Evolutionary conservation across 2,113 vertebrate species (phyloP).

Genomic region (Zosterops pallidus): DNA sequence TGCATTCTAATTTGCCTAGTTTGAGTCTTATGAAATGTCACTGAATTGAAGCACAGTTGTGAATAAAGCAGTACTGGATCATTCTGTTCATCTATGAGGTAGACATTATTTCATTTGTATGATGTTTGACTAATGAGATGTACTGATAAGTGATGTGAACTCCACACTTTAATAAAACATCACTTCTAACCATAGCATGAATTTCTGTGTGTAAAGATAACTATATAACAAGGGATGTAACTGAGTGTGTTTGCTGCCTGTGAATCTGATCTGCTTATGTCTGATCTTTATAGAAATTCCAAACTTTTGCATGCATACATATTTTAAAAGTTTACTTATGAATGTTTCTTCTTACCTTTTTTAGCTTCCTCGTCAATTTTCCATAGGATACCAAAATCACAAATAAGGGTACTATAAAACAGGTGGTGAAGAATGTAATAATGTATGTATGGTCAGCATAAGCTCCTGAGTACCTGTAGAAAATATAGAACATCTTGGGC

Average conservation of each 20-base stretch:
- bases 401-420: slow-evolving; percentile 84
- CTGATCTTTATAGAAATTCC: not conserved
- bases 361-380: slow-evolving; percentile 83
- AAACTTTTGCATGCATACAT: not conserved
- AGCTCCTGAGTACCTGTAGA: slow-evolving; percentile 82
- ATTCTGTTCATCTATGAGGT: not conserved
- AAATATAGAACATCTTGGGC: not conserved
- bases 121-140: not conserved
- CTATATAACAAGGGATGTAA: not conserved
- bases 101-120: not conserved
- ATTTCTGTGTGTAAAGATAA: not conserved
- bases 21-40: not conserved
- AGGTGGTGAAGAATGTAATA: slow-evolving; percentile 84
- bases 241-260: not conserved
- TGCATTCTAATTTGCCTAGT: not conserved
- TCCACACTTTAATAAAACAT: not conserved
- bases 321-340: not conserved
- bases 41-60: not conserved
- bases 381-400: slow-evolving; percentile 88
- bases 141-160: not conserved
- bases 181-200: not conserved
- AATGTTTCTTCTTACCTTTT: slow-evolving; percentile 77
- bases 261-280: not conserved
- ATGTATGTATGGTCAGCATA: slow-evolving; percentile 81
- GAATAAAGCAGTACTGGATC: not conserved